Conservation (phyloP, 2,797 vertebrate genomes). For the Alca torda region DNA sequence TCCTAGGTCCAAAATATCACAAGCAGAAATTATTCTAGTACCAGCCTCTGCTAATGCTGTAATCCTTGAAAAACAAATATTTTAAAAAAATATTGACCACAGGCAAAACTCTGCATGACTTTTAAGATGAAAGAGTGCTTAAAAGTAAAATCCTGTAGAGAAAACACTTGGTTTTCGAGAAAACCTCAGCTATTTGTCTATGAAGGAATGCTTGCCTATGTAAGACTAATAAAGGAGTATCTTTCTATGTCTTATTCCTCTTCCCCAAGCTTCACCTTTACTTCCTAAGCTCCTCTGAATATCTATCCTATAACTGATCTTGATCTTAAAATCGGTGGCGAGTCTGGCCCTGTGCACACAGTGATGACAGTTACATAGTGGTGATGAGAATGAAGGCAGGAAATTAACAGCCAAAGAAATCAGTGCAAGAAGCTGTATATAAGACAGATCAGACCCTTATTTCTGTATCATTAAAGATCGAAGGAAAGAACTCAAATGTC, state of each 20-base stretch:
- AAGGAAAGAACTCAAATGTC: constrained; percentile 51
- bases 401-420: constrained; percentile 7
- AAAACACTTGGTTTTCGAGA: neutral
- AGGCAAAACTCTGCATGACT: neutral
- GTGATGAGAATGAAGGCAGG: neutral
- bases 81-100: neutral
- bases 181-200: neutral
- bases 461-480: neutral
- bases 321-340: neutral
- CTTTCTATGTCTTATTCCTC: neutral
- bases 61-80: neutral
- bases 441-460: neutral
- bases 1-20: neutral
- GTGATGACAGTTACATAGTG: neutral
- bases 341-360: neutral
- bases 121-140: neutral
- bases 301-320: neutral
- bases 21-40: neutral
- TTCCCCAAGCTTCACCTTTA: neutral
- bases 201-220: neutral
- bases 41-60: neutral
- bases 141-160: neutral
- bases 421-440: neutral
- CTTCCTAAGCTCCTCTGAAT: neutral
- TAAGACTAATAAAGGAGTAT: neutral